Conservation (phyloP, 2,113 vertebrate species). For the Petroica traversi region DNA sequence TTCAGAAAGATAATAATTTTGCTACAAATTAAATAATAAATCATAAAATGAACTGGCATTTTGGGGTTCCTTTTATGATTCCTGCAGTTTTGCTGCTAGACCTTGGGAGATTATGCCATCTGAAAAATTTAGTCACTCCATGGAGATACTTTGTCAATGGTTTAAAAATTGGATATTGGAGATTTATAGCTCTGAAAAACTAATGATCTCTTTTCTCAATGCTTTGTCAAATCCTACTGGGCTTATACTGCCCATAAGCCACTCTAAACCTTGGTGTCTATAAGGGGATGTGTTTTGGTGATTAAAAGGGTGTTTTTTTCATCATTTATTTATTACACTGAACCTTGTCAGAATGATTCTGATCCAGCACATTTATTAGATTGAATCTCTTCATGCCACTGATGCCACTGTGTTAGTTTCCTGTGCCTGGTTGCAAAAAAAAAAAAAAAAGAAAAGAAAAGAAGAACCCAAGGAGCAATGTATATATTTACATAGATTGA, state of each 20-base stretch:
- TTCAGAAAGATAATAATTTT: not conserved
- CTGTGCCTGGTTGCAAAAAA: not conserved
- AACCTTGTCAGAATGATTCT: not conserved
- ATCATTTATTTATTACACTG: not conserved
- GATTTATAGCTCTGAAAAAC: conserved; percentile 44
- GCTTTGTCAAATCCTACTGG: conserved; percentile 54
- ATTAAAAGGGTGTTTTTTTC: conserved; percentile 8
- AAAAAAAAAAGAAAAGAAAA: not conserved
- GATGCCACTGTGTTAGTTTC: not conserved
- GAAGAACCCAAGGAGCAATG: not conserved
- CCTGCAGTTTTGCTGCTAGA: not conserved
- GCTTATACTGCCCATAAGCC: not conserved
- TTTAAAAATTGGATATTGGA: conserved; percentile 45
- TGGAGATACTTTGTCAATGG: conserved; percentile 66
- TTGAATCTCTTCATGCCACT: not conserved
- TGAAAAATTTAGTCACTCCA: conserved; percentile 52
- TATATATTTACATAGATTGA: conserved; percentile 35
- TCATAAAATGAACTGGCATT: not conserved
- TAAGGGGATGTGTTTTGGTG: not conserved
- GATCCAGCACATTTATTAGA: not conserved
- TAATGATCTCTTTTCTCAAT: conserved; percentile 43
- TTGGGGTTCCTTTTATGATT: not conserved
- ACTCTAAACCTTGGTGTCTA: not conserved
- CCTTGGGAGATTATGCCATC: conserved; percentile 25
- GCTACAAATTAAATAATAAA: not conserved